A percentile compares a stretch with the other conserved stretches of the same genome.
These are phyloP conservation scores for Dermolepida albohirtum DNA, from an alignment of 2,888 invertebrate species.

Conservation along the genomic window DNA sequence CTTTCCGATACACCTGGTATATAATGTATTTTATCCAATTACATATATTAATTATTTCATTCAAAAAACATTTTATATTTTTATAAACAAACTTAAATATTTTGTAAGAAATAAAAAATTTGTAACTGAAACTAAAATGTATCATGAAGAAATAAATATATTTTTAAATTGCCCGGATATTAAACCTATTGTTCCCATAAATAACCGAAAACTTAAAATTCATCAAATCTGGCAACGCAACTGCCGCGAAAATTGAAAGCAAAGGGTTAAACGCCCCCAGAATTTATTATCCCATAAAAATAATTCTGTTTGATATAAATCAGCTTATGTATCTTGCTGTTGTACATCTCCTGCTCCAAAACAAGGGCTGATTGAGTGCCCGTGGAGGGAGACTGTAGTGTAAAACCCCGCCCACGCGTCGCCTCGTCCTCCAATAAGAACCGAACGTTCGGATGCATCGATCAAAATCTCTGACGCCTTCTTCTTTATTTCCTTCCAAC, in stretches of 20 bases:
- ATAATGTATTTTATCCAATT: too few species aligned
- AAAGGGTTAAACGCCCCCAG: slow-evolving; percentile 24
- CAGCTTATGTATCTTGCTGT: slow-evolving; percentile 21
- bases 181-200: too few species aligned
- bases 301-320: slow-evolving; percentile 36
- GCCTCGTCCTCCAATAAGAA: slow-evolving; percentile 40
- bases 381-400: background rate
- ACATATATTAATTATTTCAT: too few species aligned
- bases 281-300: slow-evolving; percentile 37
- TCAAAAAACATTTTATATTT: too few species aligned
- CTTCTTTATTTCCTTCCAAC: slow-evolving; percentile 30
- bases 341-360: slow-evolving; percentile 2
- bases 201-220: slow-evolving; percentile 8
- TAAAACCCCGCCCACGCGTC: slow-evolving; percentile 35
- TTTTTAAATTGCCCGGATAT: too few species aligned
- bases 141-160: too few species aligned
- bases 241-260: slow-evolving; percentile 30
- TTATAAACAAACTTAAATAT: too few species aligned
- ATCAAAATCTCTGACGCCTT: slow-evolving; percentile 40
- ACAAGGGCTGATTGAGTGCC: slow-evolving; percentile 9
- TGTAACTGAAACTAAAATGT: too few species aligned
- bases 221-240: slow-evolving; percentile 18
- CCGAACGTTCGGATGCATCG: slow-evolving; percentile 45
- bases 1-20: too few species aligned
- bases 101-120: too few species aligned